Evolutionary conservation across 2,888 invertebrate species (phyloP).

Genomic region (Antheraea assamensis): DNA sequence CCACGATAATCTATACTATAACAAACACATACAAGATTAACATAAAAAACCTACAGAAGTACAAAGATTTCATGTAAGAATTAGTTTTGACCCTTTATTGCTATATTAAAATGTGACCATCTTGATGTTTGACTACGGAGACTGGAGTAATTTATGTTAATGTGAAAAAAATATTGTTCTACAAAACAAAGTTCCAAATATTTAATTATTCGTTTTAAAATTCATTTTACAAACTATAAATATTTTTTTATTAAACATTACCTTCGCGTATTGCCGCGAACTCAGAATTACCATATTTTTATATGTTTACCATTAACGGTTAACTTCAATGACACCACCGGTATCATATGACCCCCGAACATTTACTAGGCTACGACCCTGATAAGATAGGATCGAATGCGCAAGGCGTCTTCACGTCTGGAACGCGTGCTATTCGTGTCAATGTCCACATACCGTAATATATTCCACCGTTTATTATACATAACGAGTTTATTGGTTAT

Average conservation of each 20-base stretch:
- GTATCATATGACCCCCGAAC: constrained; percentile 1
- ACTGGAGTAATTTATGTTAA: too few species aligned
- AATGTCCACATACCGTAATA: constrained; percentile 38
- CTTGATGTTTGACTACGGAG: too few species aligned
- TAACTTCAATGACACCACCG: background rate
- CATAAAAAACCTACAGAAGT: background rate
- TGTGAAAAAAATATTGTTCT: too few species aligned
- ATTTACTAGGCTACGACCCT: constrained; percentile 14
- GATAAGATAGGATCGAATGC: constrained; percentile 21
- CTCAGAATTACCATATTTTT: background rate
- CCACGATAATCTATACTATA: background rate
- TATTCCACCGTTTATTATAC: constrained; percentile 23
- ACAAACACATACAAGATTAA: background rate
- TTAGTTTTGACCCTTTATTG: too few species aligned
- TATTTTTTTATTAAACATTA: background rate
- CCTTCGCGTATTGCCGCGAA: background rate
- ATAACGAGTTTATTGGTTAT: constrained; percentile 18
- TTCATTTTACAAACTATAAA: background rate
- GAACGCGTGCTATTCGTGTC: constrained; percentile 57
- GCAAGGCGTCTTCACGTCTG: constrained; percentile 59
- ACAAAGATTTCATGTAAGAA: too few species aligned
- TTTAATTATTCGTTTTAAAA: too few species aligned
- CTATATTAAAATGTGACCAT: too few species aligned
- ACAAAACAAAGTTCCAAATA: too few species aligned
- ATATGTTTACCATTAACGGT: background rate